Evolutionary conservation across 2,797 vertebrate genomes (phyloP).

Genomic region (Buphagus erythrorhynchus): DNA sequence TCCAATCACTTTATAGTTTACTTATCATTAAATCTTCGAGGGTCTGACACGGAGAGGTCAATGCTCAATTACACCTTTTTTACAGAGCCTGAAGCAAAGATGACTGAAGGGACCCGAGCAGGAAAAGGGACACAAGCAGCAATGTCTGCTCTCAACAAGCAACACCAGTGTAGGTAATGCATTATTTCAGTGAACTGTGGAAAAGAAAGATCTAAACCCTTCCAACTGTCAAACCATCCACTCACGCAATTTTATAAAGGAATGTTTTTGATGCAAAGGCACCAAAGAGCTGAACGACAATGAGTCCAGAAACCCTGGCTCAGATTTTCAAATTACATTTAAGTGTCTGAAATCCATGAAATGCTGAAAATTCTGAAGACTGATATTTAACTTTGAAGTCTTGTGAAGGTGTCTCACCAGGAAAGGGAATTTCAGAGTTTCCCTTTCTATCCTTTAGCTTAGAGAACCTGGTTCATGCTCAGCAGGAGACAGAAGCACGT

Average conservation of each 20-base stretch:
- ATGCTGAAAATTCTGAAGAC: not conserved
- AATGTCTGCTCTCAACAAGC: not conserved
- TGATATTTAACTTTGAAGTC: not conserved
- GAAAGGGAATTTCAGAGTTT: not conserved
- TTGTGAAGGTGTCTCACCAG: not conserved
- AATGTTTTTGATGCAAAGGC: not conserved
- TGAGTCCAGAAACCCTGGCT: not conserved
- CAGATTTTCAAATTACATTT: not conserved
- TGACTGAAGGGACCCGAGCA: not conserved
- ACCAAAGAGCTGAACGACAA: not conserved
- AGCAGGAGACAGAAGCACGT: not conserved
- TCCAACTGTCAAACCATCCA: not conserved
- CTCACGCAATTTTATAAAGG: not conserved
- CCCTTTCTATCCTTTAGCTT: not conserved
- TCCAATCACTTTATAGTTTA: not conserved
- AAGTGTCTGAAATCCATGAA: not conserved
- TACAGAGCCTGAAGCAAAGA: not conserved
- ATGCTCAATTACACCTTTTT: conserved; percentile 13
- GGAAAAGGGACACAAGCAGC: not conserved
- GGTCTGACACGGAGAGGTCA: not conserved
- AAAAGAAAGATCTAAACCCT: not conserved
- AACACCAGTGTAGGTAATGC: not conserved
- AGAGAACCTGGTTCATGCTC: not conserved
- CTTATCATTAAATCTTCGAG: conserved; percentile 13
- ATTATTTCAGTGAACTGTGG: not conserved